Evolutionary conservation across 2,888 invertebrate species (phyloP).

Genomic region (Drosophila borborema): DNA sequence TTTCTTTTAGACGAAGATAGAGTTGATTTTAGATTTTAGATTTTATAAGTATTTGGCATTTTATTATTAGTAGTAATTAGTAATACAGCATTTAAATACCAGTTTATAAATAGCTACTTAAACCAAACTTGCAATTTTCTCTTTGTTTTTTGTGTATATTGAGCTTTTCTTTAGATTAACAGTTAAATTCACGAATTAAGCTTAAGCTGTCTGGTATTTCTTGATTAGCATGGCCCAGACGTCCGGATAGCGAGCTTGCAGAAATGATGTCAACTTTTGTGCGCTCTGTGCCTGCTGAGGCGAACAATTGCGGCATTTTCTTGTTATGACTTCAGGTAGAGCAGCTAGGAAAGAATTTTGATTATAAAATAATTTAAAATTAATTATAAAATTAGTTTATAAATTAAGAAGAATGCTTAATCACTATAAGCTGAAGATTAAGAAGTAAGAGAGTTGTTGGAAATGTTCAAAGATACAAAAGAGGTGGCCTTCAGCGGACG

Average conservation of each 20-base stretch:
- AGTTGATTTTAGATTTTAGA: too few species aligned
- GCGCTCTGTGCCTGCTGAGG: conserved; percentile 86
- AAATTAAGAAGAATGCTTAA: not conserved
- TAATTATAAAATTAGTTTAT: not conserved
- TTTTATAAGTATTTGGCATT: not conserved
- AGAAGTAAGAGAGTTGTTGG: not conserved
- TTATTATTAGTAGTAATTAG: not conserved
- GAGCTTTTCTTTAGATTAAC: conserved; percentile 16
- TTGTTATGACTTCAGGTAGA: conserved; percentile 87
- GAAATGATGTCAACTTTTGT: conserved; percentile 86
- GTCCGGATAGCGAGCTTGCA: conserved; percentile 86
- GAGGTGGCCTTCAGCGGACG: too few species aligned
- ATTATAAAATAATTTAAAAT: not conserved
- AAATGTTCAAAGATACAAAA: not conserved
- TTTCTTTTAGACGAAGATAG: too few species aligned
- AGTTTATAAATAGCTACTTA: conserved; percentile 9
- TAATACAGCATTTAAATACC: conserved; percentile 3
- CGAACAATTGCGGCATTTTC: conserved; percentile 86
- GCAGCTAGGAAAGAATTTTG: conserved; percentile 54
- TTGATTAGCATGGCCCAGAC: conserved; percentile 86
- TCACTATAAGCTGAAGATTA: not conserved
- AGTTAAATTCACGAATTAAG: conserved; percentile 34
- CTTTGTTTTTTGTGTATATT: conserved; percentile 19
- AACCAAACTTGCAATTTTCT: conserved; percentile 13
- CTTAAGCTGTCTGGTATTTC: conserved; percentile 83